Percentiles rank a stretch among this genome's conserved stretches.
Conservation (phyloP, 2,797 vertebrate genomes). For the Galagoides demidoff region DNA sequence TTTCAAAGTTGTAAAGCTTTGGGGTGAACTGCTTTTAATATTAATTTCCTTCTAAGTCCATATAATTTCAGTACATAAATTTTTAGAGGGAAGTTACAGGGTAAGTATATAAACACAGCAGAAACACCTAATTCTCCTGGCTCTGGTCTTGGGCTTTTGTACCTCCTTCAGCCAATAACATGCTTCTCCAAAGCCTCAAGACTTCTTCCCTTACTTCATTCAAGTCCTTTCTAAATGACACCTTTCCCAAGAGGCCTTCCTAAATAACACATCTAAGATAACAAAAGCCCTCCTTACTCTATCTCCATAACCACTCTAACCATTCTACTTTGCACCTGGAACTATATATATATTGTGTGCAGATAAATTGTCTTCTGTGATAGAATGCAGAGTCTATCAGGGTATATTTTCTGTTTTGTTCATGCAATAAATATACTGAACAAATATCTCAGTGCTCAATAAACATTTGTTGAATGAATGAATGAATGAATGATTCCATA, state of each 20-base stretch:
- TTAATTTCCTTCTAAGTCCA: background rate
- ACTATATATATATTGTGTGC: background rate
- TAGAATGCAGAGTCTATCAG: background rate
- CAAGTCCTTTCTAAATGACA: background rate
- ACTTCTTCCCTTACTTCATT: background rate
- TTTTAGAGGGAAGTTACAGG: background rate
- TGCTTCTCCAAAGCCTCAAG: background rate
- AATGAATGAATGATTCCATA: conserved; percentile 14
- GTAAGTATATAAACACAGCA: background rate
- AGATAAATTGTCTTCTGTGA: background rate
- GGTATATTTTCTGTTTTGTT: conserved; percentile 5
- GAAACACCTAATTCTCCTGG: background rate
- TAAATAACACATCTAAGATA: background rate
- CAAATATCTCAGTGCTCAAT: conserved; percentile 21
- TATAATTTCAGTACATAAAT: background rate
- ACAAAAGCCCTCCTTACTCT: background rate
- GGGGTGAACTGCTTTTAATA: background rate
- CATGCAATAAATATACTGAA: conserved; percentile 41
- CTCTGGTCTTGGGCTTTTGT: background rate
- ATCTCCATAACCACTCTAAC: background rate
- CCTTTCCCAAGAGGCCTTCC: background rate
- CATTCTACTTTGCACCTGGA: background rate
- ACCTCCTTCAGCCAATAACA: background rate
- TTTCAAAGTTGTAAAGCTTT: background rate
- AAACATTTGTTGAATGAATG: conserved; percentile 52